phyloP scores from a whole-genome alignment of 2,888 invertebrate species.

The Tinea trinotella region DNA sequence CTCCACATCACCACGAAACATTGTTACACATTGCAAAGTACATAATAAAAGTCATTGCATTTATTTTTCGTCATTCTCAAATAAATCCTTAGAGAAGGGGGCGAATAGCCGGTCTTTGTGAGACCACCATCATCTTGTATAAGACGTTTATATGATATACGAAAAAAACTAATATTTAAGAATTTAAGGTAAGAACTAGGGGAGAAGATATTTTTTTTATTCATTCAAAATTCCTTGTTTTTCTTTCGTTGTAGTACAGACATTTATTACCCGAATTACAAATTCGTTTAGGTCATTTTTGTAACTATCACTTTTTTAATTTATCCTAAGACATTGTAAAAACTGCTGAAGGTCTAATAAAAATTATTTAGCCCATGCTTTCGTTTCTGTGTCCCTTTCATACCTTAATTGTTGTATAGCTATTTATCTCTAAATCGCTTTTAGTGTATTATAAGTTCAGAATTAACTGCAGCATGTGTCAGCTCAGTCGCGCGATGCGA shows the following conservation, averaged over 20 bases:
- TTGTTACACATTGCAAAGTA: no score
- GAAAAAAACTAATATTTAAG: constrained; percentile 56
- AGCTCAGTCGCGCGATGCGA: no score
- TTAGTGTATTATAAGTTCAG: no score
- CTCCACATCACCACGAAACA: neutral
- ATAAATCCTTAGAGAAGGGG: neutral
- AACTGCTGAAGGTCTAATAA: constrained; percentile 55
- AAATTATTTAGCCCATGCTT: constrained; percentile 43
- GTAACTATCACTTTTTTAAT: constrained; percentile 49
- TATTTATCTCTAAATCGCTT: no score
- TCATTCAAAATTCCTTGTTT: constrained; percentile 57
- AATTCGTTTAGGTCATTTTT: constrained; percentile 64
- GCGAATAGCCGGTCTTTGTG: neutral
- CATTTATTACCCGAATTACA: constrained; percentile 48
- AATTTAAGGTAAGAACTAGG: constrained; percentile 47
- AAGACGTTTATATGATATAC: constrained; percentile 64
- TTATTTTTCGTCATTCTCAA: neutral
- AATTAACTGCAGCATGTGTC: no score
- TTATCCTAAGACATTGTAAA: constrained; percentile 53
- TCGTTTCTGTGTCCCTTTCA: neutral
- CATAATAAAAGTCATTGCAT: neutral
- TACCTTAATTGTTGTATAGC: no score
- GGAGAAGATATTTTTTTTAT: neutral
- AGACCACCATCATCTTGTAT: constrained; percentile 41
- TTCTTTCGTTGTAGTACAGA: constrained; percentile 33